Evolutionary conservation across 2,888 invertebrate species (phyloP), one percentile per base, ranked within the genome.

Genomic region (Drosophila cognata): DNA sequence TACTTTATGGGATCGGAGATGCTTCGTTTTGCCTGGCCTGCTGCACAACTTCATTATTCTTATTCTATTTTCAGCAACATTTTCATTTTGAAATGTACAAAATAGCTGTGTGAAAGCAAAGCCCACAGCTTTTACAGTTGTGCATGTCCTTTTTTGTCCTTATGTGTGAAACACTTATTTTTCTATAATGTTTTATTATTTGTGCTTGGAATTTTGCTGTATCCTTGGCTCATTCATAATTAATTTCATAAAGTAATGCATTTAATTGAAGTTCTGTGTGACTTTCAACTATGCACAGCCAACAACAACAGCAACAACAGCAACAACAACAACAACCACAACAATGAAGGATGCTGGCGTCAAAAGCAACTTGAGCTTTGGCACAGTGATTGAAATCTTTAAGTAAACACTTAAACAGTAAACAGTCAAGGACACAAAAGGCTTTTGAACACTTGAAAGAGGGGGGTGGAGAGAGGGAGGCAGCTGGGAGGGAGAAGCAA

Each of bases 201-300:
- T 46, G 21, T 46, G 25, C 16, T 46, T 25, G 46, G 16, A 28
- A 25, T 25, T 46, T 69, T 55, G 69, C 76, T 69, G 61, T 76
- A 66, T 72, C 61, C 73, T 77, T 59, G 41, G 65, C 68, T 66
- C 77, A 79, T 89, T 65, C 82, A 85, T 84, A 87, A 87, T 85
- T 84, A 79, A 87, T 79, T 84, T 74, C 70, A 81, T 79, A 77
- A 84, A 79, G 81, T 81, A 81, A 87, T 82, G 77, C 68, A 79
- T 89, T 89, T 85, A 77, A 87, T 89, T 85, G 74, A 89, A 89
- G 82, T 87, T 79, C 63, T 76, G 79, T 81, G 55, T 72, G 79
- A 76, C 73, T 85, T 85, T 75, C 21, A 56, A 63, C 64, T 52
- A 29, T 48, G 43, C 48, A 59, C 51, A 58, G 48, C 51, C 55